Percentiles rank a stretch among this genome's conserved stretches.
phyloP scores from a whole-genome alignment of 2,797 vertebrate genomes.

The Jordanella pulchra region DNA sequence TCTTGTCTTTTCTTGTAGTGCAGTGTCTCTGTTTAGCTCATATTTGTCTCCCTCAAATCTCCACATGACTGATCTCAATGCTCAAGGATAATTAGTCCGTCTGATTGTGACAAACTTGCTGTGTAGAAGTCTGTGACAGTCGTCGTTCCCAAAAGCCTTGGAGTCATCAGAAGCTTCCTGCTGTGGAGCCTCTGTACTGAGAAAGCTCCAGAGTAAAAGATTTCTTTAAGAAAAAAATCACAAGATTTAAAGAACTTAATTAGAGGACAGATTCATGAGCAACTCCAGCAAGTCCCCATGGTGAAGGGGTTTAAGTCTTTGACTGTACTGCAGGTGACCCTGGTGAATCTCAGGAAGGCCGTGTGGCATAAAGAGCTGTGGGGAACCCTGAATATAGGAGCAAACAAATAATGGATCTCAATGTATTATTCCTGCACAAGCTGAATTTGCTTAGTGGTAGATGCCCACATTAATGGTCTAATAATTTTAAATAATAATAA shows the following conservation, averaged over 20 bases:
- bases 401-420: not conserved
- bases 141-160: conserved; percentile 55
- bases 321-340: too few species aligned
- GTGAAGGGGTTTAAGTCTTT: too few species aligned
- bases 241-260: conserved; percentile 23
- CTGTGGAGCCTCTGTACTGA: conserved; percentile 33
- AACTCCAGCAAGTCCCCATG: not conserved
- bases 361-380: too few species aligned
- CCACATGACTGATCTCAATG: conserved; percentile 57
- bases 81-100: conserved; percentile 76
- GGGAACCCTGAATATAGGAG: too few species aligned
- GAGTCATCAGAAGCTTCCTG: conserved; percentile 48
- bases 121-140: conserved; percentile 51
- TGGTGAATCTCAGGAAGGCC: too few species aligned
- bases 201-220: conserved; percentile 42
- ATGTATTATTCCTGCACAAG: not conserved
- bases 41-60: conserved; percentile 27
- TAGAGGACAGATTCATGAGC: conserved; percentile 15
- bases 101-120: conserved; percentile 74
- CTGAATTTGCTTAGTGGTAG: not conserved
- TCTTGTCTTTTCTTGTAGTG: too few species aligned
- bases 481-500: not conserved
- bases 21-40: not conserved
- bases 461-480: not conserved
- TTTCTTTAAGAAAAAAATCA: conserved; percentile 24